phyloP scores from a whole-genome alignment of 2,113 vertebrate genomes.

The Gulo gulo region DNA sequence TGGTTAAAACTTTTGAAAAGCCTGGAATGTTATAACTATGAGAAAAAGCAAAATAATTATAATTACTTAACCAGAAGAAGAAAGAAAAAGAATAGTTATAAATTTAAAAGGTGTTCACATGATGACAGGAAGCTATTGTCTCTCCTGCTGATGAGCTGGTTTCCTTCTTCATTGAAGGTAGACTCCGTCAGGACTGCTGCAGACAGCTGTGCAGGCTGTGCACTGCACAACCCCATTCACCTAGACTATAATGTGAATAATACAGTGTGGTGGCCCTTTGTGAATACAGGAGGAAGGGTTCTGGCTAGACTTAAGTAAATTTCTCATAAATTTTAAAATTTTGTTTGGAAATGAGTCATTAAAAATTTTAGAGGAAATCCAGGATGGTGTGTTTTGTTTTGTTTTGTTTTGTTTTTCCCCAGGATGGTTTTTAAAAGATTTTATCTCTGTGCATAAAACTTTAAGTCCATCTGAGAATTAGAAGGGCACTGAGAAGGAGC shows the following conservation, averaged over 20 bases:
- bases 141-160: background rate
- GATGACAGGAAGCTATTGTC: background rate
- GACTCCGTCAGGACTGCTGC: background rate
- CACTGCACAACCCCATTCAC: too few relatives aligned
- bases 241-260: background rate
- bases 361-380: slow-evolving; percentile 33
- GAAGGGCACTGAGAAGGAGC: background rate
- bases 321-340: background rate
- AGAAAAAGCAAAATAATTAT: background rate
- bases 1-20: background rate
- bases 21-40: background rate
- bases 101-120: background rate
- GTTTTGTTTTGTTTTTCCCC: too few relatives aligned
- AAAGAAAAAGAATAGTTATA: background rate
- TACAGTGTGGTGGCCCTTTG: background rate
- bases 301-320: background rate
- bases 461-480: background rate
- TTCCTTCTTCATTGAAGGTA: background rate
- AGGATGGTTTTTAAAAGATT: background rate
- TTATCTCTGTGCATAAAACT: background rate
- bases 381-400: background rate
- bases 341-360: slow-evolving; percentile 33
- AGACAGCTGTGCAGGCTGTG: background rate
- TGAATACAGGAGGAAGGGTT: background rate
- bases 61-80: slow-evolving; percentile 24